These are phyloP conservation scores for Amphipyra tragopoginis DNA, from an alignment of 2,888 invertebrate genomes.

Conservation along the genomic window DNA sequence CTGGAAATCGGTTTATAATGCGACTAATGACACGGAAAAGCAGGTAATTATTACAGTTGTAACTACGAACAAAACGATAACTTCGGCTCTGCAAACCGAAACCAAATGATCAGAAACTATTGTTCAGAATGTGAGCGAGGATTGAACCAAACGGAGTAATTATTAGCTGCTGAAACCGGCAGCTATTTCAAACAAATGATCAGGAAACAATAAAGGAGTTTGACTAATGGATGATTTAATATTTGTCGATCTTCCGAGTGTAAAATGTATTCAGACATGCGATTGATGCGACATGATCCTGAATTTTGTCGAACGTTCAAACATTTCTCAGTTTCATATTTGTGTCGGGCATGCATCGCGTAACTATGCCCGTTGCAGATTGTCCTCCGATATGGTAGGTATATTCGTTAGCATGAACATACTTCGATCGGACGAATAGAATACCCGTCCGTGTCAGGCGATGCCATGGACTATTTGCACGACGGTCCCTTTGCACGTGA, in stretches of 20 bases:
- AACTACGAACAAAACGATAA: neutral
- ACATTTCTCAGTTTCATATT: conserved; percentile 61
- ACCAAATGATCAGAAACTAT: conserved; percentile 18
- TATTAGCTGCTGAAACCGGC: conserved; percentile 34
- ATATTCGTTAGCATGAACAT: conserved; percentile 58
- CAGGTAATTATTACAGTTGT: neutral
- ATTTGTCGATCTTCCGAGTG: conserved; percentile 29
- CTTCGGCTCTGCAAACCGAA: conserved; percentile 2
- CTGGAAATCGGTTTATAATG: neutral
- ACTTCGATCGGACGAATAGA: conserved; percentile 9
- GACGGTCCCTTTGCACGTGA: neutral
- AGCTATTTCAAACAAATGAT: conserved; percentile 45
- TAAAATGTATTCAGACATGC: conserved; percentile 16
- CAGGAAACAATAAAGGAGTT: conserved; percentile 35
- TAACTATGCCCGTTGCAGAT: conserved; percentile 47
- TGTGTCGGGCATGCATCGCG: conserved; percentile 56
- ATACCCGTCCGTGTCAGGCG: conserved; percentile 10
- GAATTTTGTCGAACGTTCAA: conserved; percentile 42
- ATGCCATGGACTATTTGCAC: conserved; percentile 7
- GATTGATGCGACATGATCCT: conserved; percentile 13
- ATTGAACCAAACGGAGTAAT: conserved; percentile 26
- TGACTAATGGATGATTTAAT: conserved; percentile 30
- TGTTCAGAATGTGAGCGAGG: conserved; percentile 16
- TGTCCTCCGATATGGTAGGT: conserved; percentile 44
- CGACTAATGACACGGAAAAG: neutral